phyloP scores from a whole-genome alignment of 2,888 invertebrate species.

The Peribatodes rhomboidaria region DNA sequence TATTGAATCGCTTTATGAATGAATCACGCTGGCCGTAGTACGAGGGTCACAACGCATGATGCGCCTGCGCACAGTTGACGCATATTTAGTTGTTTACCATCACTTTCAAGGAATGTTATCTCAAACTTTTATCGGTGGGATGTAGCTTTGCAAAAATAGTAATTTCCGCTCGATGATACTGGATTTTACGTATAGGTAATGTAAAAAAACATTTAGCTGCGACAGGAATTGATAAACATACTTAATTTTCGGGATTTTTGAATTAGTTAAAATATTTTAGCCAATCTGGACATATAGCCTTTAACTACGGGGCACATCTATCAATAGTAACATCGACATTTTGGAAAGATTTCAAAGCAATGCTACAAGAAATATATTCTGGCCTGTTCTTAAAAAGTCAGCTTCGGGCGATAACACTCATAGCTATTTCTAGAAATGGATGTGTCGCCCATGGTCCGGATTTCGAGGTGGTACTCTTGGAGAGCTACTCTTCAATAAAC shows the following conservation, averaged over 20 bases:
- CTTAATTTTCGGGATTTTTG: not conserved
- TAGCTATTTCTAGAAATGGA: too few species aligned
- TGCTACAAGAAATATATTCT: too few species aligned
- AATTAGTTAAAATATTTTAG: too few species aligned
- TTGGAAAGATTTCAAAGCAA: too few species aligned
- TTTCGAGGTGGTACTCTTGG: too few species aligned
- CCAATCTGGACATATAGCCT: too few species aligned
- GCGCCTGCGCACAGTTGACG: constrained; percentile 31
- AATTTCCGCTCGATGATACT: constrained; percentile 49
- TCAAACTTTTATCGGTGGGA: constrained; percentile 58
- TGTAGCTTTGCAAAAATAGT: constrained; percentile 59
- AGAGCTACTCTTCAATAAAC: too few species aligned
- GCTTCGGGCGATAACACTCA: too few species aligned
- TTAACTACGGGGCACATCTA: too few species aligned
- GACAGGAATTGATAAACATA: not conserved
- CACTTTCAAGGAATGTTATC: constrained; percentile 56
- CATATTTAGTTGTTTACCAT: constrained; percentile 39
- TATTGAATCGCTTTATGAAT: constrained; percentile 30
- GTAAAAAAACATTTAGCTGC: not conserved
- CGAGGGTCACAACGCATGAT: constrained; percentile 23
- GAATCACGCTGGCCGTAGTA: constrained; percentile 37
- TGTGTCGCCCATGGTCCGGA: too few species aligned
- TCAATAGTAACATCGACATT: too few species aligned
- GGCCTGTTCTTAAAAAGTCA: too few species aligned
- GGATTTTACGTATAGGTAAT: constrained; percentile 33